These are phyloP conservation scores for Vanessa atalanta DNA, from an alignment of 1,140 invertebrate genomes.

Conservation along the genomic window DNA sequence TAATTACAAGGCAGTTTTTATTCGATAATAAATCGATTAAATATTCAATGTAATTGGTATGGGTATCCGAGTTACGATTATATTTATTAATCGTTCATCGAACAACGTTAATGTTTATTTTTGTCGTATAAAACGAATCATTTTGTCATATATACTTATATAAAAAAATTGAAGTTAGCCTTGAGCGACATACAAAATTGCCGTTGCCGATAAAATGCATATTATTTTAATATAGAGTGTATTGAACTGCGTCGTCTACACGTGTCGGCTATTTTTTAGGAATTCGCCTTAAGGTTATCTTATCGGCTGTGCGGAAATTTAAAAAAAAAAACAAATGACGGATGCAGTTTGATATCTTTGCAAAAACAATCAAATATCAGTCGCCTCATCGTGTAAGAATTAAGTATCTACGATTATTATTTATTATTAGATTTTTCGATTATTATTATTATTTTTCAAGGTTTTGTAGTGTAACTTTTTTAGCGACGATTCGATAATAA, in stretches of 20 bases:
- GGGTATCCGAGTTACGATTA: too few relatives aligned
- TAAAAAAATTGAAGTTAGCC: constrained; percentile 4
- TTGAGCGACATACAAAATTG: constrained; percentile 17
- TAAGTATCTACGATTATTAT: too few relatives aligned
- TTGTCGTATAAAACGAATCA: too few relatives aligned
- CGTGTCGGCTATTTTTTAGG: constrained; percentile 41
- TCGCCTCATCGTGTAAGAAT: background rate
- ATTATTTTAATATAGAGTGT: constrained; percentile 27
- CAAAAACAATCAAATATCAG: constrained; percentile 5
- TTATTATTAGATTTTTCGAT: too few relatives aligned
- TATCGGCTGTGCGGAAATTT: constrained; percentile 31
- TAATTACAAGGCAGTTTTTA: background rate
- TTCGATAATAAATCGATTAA: background rate
- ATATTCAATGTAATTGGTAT: background rate
- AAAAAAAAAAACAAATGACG: constrained; percentile 51
- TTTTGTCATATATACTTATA: too few relatives aligned
- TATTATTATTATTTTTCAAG: too few relatives aligned
- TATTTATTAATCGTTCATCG: too few relatives aligned
- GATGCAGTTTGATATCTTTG: constrained; percentile 50
- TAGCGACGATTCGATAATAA: too few relatives aligned
- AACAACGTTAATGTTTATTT: too few relatives aligned
- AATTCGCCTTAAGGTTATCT: constrained; percentile 39
- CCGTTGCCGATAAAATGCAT: constrained; percentile 27
- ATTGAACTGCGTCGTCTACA: constrained; percentile 44
- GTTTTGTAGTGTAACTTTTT: too few relatives aligned